Conservation (phyloP, 1,140 invertebrate genomes). For the Diorhabda sublineata region DNA sequence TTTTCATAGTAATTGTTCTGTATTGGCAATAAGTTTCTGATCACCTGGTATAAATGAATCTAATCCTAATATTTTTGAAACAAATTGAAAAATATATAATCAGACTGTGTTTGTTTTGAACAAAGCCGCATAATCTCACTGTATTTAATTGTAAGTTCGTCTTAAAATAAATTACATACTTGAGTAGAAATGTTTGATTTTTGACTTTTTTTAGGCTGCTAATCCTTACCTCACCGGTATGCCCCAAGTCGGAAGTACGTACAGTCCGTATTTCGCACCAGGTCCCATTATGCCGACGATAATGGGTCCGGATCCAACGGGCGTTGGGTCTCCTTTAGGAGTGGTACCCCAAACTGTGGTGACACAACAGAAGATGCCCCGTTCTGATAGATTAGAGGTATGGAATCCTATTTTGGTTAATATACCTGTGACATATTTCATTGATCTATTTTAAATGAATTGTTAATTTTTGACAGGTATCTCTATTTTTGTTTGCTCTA, state of each 20-base stretch:
- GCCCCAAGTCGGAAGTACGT: constrained; percentile 76
- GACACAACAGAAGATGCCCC: constrained; percentile 87
- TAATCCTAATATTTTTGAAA: no score
- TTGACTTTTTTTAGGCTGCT: constrained; percentile 61
- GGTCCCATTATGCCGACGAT: constrained; percentile 83
- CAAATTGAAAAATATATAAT: no score
- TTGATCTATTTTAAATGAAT: constrained; percentile 11
- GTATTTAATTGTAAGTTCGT: no score
- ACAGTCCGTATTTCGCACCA: constrained; percentile 82
- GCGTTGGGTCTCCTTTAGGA: constrained; percentile 61
- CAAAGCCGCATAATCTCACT: no score
- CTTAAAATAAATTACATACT: no score
- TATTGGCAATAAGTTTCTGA: no score
- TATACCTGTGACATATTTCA: constrained; percentile 16
- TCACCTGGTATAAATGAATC: no score
- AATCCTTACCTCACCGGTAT: constrained; percentile 86
- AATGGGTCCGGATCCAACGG: constrained; percentile 73
- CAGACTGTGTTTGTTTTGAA: no score
- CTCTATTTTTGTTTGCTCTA: neutral
- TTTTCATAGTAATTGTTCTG: no score
- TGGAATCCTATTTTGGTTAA: constrained; percentile 41
- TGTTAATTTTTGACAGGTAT: neutral
- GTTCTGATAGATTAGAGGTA: constrained; percentile 95
- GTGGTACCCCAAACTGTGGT: constrained; percentile 80
- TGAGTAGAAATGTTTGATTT: neutral